Base-by-base conservation (phyloP, 1,140 invertebrate genomes). In the Rhopalosiphum padi region DNA sequence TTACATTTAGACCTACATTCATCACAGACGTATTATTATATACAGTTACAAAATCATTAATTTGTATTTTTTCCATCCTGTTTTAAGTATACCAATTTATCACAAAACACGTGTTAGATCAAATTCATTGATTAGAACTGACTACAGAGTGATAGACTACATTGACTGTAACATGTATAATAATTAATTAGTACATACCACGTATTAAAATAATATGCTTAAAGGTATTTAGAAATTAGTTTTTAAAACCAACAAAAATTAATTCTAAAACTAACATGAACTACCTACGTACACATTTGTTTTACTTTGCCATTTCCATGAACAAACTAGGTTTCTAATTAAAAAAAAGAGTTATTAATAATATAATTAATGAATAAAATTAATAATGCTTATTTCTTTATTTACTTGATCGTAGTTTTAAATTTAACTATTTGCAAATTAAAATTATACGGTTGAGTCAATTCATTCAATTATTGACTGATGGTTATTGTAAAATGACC, bases 11-110 rank as follows among this genome's bases (percentile, higher is more conserved):
- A 86, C 85, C 25, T 48, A 87, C 43, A 87, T 87, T 87, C 46
- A 37, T 30, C 85, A 18, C 41, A 86, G 83, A 46, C 18, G 43
- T 46, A 48, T n/a, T 87, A 48, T 87, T n/a, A 48, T 22, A 46
- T n/a, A 87, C 43, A n/a, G 86, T 48, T 48, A n/a, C 43, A 87
- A 87, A 87, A 87, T 48, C 25, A 21, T 87, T 87, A 87, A 87
- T 87, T 87, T 48, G n/a, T 83, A 83, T 37, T 83, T 82, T 82
- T 83, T 37, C 77, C 35, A 83, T 83, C 37, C 23, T 41, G 37
- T 87, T 46, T 9, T 46, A 87, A 46, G 43, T 48, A 87, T 48
- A 87, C 30, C 43, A 87, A 87, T 87, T 85, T 87, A 48, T 48
- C 48, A 87, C 30, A 37, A 46, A 48, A 87, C 43, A 48, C 46